Base-by-base conservation (phyloP, 2,797 vertebrate species). In the Sebastes goodei region DNA sequence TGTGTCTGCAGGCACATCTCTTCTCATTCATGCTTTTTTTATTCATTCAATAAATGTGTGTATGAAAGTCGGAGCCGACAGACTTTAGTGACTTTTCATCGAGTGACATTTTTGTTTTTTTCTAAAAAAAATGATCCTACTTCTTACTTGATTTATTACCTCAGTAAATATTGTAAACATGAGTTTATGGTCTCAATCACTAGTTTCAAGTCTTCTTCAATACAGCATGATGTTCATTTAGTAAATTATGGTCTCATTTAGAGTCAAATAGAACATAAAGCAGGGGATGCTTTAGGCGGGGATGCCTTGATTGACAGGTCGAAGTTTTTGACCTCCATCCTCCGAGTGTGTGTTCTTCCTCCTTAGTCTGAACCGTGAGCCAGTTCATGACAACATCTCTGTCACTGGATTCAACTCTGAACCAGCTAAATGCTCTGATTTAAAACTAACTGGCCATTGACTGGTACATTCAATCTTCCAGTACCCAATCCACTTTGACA, bases 11-110 rank as follows among this genome's bases (percentile, higher is more conserved):
- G 30, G 4, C 25, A 56, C 21, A 35, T 20, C 7, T 57, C 42
- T 52, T 10, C 8, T 71, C 33, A 73, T 86, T 72, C 76, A 70
- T 74, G 42, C 7, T 20, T 60, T 52, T 49, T 52, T 56, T 57
- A 60, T 42, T 61, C 38, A 81, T 63, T 76, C 63, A 59, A 10
- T 10, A n/a, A 69, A 27, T 57, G 21, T 30, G 17, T 66, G 9
- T 2, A 10, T 38, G 21, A 25, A 60, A 32, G 8, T 59, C 4
- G 4, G 6, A 38, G 30, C 29, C 20, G 6, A 33, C 12, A 15
- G 23, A 42, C 55, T 38, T 38, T 38, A 38, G 35, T 38, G 35
- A 38, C 35, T 42, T 29, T 8, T 5, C 14, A 10, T 25, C 11
- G 25, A 17, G 23, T 42, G 59, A 33, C 60, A 12, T 33, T n/a